Percentiles rank a stretch among this genome's conserved stretches.
Evolutionary conservation across 2,113 vertebrate genomes (phyloP).

Genomic region (Xiphorhynchus elegans): DNA sequence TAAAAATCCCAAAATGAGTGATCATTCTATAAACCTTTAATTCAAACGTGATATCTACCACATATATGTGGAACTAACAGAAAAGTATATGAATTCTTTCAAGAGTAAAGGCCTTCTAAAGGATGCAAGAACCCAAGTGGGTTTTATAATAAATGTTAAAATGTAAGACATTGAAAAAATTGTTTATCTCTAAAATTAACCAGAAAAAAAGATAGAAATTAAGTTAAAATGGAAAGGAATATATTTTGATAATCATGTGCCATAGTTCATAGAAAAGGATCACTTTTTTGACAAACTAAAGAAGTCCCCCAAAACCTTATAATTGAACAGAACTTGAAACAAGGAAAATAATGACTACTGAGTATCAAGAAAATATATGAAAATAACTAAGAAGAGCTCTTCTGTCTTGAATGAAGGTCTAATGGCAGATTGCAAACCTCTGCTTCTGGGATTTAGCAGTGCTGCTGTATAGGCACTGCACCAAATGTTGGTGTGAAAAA

Average conservation of each 20-base stretch:
- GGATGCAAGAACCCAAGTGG: neutral
- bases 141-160: neutral
- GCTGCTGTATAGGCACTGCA: neutral
- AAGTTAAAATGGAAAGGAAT: neutral
- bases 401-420: neutral
- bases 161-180: neutral
- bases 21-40: neutral
- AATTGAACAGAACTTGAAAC: neutral
- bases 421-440: neutral
- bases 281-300: neutral
- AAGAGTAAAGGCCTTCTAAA: neutral
- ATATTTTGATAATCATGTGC: neutral
- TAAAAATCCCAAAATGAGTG: neutral
- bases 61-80: neutral
- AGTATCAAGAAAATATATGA: neutral
- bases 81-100: neutral
- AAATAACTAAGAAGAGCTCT: neutral
- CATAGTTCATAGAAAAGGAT: neutral
- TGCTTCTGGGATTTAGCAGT: neutral
- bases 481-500: neutral
- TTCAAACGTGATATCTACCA: neutral
- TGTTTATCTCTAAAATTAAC: neutral
- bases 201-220: neutral
- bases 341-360: neutral
- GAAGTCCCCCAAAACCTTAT: neutral